Percentiles rank a stretch among this genome's conserved stretches.
Conservation (phyloP, 2,797 vertebrate species). For the Chaetodon trifasciatus region DNA sequence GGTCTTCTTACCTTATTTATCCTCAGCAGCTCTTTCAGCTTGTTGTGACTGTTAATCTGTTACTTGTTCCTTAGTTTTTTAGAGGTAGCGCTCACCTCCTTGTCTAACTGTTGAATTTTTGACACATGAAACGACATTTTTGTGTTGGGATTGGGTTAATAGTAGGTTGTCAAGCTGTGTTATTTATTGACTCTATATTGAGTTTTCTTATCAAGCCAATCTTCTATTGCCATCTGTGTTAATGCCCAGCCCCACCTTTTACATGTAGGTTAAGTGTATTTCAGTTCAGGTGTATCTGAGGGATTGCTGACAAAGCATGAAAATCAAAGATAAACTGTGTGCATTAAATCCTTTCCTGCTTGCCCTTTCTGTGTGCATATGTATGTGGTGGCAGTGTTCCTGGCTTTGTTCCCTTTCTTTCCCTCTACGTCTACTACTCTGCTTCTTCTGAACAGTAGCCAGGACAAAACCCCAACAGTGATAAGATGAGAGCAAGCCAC, state of each 20-base stretch:
- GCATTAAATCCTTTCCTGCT: constrained; percentile 15
- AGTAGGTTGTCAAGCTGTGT: not conserved
- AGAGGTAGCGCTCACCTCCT: too few species aligned
- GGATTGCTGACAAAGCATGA: constrained; percentile 8
- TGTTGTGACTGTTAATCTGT: constrained; percentile 2
- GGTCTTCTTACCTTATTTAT: not conserved
- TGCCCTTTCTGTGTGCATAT: not conserved
- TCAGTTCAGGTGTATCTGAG: constrained; percentile 16
- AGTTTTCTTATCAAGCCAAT: not conserved
- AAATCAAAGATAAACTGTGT: constrained; percentile 30
- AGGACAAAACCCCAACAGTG: constrained; percentile 54
- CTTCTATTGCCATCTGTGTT: not conserved
- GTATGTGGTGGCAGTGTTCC: constrained; percentile 24
- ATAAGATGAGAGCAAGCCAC: constrained; percentile 62
- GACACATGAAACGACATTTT: not conserved
- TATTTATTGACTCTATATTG: not conserved
- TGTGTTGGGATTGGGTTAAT: not conserved
- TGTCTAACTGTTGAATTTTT: not conserved
- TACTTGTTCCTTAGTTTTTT: not conserved
- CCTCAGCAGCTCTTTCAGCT: not conserved
- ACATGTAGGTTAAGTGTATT: constrained; percentile 5
- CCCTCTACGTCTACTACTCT: constrained; percentile 13
- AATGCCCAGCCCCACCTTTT: not conserved
- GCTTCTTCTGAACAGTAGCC: constrained; percentile 39
- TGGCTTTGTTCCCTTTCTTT: constrained; percentile 37